Evolutionary conservation across 2,113 vertebrate species (phyloP).

Genomic region (Uria lomvia): DNA sequence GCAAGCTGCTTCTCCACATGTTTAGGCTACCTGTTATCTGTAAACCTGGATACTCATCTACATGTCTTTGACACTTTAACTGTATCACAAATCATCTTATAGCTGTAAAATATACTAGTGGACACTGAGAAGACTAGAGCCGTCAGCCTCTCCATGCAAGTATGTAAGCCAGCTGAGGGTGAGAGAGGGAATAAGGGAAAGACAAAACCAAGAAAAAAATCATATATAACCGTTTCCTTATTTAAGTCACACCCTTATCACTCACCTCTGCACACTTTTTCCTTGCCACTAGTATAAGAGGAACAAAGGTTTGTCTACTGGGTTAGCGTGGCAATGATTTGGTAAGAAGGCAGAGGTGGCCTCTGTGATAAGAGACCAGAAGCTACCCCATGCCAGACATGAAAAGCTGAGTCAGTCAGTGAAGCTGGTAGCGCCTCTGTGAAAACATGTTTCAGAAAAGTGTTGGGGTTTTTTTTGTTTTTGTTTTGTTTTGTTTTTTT

Average conservation of each 20-base stretch:
- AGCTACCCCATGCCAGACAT: background rate
- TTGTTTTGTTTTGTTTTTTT: background rate
- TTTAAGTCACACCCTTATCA: background rate
- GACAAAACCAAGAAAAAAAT: background rate
- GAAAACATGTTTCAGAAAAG: background rate
- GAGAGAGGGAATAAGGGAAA: background rate
- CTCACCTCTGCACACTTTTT: background rate
- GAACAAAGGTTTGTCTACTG: background rate
- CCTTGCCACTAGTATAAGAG: background rate
- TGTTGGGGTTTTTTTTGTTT: background rate
- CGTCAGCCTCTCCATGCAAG: background rate
- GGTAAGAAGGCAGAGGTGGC: background rate
- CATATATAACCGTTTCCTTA: background rate
- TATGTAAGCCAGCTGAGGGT: background rate
- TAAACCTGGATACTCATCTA: background rate
- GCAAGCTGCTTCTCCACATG: background rate
- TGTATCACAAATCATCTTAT: background rate
- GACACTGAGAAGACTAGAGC: background rate
- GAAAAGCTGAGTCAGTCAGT: background rate
- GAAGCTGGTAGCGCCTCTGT: background rate
- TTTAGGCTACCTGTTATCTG: background rate
- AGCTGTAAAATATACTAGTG: background rate
- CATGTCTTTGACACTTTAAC: accelerated
- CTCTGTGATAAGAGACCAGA: background rate
- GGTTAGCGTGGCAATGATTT: background rate